Evolutionary conservation across 1,140 invertebrate species (phyloP), one percentile per base, ranked within the genome.

Genomic region (Diplogasteroides magnus): DNA sequence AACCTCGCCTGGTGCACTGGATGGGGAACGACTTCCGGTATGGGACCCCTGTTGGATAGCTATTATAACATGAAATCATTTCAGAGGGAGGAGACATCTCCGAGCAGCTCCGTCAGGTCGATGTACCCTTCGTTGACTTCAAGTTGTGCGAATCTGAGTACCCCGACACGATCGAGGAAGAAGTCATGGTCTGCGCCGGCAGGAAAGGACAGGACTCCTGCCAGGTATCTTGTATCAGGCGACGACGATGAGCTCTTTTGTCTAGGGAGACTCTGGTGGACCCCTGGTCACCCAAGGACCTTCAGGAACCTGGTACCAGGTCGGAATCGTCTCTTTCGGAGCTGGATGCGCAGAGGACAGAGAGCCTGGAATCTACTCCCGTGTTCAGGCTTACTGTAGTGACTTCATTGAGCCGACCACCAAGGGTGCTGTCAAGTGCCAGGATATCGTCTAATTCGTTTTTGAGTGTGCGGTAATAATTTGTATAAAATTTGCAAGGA

Each of bases 271-370:
- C 37, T 48, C 37, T 19, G 37, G 37, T 19, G 37, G 37, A 48
- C 37, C 37, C 6, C 6, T 48, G 6, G 37, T 48, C 37, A 11
- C 37, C 6, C 6, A 19, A 48, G 37, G 92, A 80, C 88, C 37
- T 6, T 11, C 37, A 6, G 37, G 37, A 48, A 19, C 37, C 37
- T 48, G 37, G 37, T 48, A 11, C 37, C 37, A 48, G 37, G 6
- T 11, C 37, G 37, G 37, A 11, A 48, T 48, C 37, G 37, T 48
- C 37, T 48, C 37, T 19, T 48, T 6, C 6, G 37, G 37, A 6
- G 19, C 6, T 6, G 37, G 37, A 48, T 48, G 37, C 37, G 37
- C 37, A 6, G 37, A 48, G 19, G 6, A 48, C 6, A 19, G 37
- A 6, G 37, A 48, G 37, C 6, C 37, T 48, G 37, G 37, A 48